Percentiles rank a stretch among this genome's conserved stretches.
These are phyloP conservation scores for Formica aserva DNA, from an alignment of 2,888 invertebrate genomes.

Conservation along the genomic window DNA sequence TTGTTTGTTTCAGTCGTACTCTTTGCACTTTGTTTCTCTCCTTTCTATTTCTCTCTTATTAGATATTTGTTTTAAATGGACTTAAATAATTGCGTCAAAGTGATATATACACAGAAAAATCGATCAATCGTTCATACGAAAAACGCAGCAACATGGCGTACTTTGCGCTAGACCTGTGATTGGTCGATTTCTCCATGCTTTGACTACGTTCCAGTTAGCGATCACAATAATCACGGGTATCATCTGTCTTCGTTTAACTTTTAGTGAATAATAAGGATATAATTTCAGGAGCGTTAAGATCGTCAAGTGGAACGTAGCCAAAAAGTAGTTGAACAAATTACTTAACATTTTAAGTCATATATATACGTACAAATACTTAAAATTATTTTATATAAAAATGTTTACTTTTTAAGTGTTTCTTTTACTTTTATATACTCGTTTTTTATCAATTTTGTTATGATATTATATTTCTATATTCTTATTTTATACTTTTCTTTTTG, in stretches of 20 bases:
- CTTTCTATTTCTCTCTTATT: not conserved
- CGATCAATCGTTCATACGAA: not conserved
- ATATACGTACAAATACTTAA: not conserved
- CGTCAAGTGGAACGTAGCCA: not conserved
- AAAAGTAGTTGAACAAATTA: not conserved
- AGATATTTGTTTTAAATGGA: not conserved
- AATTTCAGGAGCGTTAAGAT: not conserved
- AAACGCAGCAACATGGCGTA: not conserved
- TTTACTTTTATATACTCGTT: not conserved
- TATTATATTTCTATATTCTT: not conserved
- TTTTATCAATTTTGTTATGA: not conserved
- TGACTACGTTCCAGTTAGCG: not conserved
- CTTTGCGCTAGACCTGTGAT: not conserved
- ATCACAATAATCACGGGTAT: too few species aligned
- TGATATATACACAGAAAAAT: not conserved
- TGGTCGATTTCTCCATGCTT: not conserved
- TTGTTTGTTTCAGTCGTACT: not conserved
- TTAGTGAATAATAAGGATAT: too few species aligned
- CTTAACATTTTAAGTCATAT: not conserved
- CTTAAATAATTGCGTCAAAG: not conserved
- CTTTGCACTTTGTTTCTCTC: not conserved
- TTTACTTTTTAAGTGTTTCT: not conserved
- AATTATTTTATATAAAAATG: conserved; percentile 11
- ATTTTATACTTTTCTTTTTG: not conserved
- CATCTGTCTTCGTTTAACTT: too few species aligned